Evolutionary conservation across 2,113 vertebrate species (phyloP).

Genomic region (Megaleporinus macrocephalus): DNA sequence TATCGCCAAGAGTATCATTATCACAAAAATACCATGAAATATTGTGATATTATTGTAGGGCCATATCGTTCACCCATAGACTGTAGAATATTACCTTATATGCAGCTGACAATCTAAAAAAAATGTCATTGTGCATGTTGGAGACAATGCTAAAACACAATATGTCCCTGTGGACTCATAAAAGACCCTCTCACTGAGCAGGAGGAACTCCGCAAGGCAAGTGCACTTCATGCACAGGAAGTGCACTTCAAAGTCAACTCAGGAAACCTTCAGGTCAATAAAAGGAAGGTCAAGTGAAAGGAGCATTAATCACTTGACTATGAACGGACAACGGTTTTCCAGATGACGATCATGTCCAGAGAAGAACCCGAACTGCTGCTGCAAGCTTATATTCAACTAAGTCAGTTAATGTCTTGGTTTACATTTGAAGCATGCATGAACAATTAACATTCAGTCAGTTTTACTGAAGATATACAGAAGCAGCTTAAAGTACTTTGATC

Average conservation of each 20-base stretch:
- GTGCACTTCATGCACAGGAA: constrained; percentile 38
- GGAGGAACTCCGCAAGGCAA: constrained; percentile 7
- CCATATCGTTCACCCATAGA: too few relatives aligned
- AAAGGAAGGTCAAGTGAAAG: background rate
- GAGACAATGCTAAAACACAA: constrained; percentile 22
- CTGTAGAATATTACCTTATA: too few relatives aligned
- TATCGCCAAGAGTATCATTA: too few relatives aligned
- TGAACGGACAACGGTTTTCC: background rate
- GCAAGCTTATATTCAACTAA: background rate
- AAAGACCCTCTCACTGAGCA: constrained; percentile 3
- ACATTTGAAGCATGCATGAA: background rate
- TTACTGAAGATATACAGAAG: background rate
- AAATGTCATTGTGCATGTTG: background rate
- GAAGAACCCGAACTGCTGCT: background rate
- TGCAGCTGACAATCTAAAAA: too few relatives aligned
- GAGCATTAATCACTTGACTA: background rate
- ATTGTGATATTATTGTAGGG: too few relatives aligned
- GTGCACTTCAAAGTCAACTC: constrained; percentile 18
- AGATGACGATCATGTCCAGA: too few relatives aligned
- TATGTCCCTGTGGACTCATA: constrained; percentile 26
- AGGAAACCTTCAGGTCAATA: background rate
- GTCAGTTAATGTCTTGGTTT: background rate
- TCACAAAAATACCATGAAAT: too few relatives aligned
- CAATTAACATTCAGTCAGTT: background rate
- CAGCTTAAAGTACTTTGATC: background rate